Evolutionary conservation across 1,140 invertebrate species (phyloP), one percentile per base, ranked within the genome.

Genomic region (Acromyrmex heyeri): DNA sequence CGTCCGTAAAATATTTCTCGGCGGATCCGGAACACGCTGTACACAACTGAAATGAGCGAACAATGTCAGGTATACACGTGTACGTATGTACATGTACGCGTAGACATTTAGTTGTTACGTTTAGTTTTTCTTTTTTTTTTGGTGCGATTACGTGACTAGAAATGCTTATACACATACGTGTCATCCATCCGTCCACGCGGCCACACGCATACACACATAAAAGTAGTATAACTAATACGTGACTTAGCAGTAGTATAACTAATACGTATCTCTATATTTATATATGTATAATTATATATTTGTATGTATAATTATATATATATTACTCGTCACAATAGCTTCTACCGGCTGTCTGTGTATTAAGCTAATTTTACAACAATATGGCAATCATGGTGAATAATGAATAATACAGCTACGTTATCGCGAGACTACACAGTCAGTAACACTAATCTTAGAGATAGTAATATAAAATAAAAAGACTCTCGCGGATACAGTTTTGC

Each of bases 131-230:
- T 38, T 7, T 38, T 8, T 48, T 55, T 30, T 55, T 78, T 90
- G 79, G 79, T 90, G 93, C 78, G 88, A 87, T 89, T 93, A 92
- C 92, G 90, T 94, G 93, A 94, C 93, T 94, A 94, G 93, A 94
- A 92, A 93, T 91, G 92, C 93, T 44, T 93, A 69, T 81, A 87
- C 87, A 82, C 79, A 73, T 73, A 73, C 67, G 79, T 69, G 55
- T 38, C 79, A 83, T 75, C 24, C 79, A 73, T 83, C 24, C 79
- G 24, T 73, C 48, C 38, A 50, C 67, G 34, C 34, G 67, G 18
- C 12, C 79, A 69, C 79, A 83, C 79, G 44, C 69, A 61, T 73
- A 75, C 65, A 81, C 30, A 83, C 79, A 87, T 89, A 91, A 89
- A 87, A 85, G 88, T 93, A 93, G 62, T 90, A 89, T 90, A 87